phyloP scores from a whole-genome alignment of 2,113 vertebrate genomes.

The Chinchilla lanigera region DNA sequence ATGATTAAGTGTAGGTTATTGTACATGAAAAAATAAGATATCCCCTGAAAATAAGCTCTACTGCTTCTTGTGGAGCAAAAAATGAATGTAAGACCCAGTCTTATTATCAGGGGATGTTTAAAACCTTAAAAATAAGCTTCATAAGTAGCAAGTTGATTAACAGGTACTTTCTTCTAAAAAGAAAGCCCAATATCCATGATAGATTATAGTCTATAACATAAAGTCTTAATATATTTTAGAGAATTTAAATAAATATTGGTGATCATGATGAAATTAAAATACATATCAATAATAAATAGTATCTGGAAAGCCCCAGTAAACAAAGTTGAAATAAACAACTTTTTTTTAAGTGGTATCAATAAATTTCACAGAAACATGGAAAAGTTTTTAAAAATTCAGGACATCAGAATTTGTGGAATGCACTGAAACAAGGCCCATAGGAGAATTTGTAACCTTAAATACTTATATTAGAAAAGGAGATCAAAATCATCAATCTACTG shows the following conservation, averaged over 20 bases:
- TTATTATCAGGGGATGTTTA: neutral
- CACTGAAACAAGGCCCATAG: neutral
- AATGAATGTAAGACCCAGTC: neutral
- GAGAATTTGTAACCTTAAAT: neutral
- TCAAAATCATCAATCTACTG: neutral
- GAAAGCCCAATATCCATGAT: neutral
- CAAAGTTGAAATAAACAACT: neutral
- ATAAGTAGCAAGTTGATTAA: slow-evolving; percentile 41
- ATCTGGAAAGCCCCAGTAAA: neutral
- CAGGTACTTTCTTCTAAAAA: neutral
- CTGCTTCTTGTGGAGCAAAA: neutral
- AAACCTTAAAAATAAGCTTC: neutral
- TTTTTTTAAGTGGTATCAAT: neutral
- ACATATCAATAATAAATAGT: neutral
- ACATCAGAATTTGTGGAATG: neutral
- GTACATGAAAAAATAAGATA: neutral
- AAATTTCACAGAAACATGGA: neutral
- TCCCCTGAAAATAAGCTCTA: neutral
- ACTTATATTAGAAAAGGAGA: neutral
- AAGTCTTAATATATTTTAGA: slow-evolving; percentile 38
- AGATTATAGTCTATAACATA: neutral
- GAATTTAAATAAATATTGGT: neutral
- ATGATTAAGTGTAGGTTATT: neutral
- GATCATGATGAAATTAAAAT: slow-evolving; percentile 1
- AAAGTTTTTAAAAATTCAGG: neutral